A percentile compares a stretch with the other conserved stretches of the same genome.
phyloP scores from a whole-genome alignment of 2,888 invertebrate species.

The Schizaphis graminum region DNA sequence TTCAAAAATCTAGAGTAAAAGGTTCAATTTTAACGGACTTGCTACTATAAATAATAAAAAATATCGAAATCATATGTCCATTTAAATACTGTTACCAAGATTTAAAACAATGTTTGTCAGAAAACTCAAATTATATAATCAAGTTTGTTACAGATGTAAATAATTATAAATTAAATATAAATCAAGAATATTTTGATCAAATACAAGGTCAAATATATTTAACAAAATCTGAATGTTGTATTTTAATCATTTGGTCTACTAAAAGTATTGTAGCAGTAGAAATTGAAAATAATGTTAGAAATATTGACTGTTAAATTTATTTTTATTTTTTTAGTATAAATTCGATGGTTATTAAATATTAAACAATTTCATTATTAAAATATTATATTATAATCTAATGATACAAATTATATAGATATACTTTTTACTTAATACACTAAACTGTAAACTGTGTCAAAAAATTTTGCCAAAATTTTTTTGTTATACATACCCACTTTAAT shows the following conservation, averaged over 20 bases:
- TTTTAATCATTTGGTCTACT: conserved; percentile 64
- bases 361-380: not conserved
- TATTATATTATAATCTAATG: not conserved
- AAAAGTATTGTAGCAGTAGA: conserved; percentile 1
- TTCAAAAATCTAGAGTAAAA: not conserved
- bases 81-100: not conserved
- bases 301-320: conserved; percentile 14
- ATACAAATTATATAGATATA: not conserved
- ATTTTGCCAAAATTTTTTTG: not conserved
- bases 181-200: conserved; percentile 66
- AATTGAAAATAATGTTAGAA: conserved; percentile 20
- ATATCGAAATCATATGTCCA: conserved; percentile 27
- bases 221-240: conserved; percentile 59
- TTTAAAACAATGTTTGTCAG: not conserved
- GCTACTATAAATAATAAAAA: conserved; percentile 18
- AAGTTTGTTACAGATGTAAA: not conserved
- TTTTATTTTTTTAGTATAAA: not conserved
- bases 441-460: not conserved
- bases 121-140: not conserved
- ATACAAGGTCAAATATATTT: conserved; percentile 67
- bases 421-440: not conserved
- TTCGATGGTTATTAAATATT: not conserved
- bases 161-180: conserved; percentile 51
- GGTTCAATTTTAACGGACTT: not conserved
- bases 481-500: not conserved